Evolutionary conservation across 1,140 invertebrate species (phyloP).

Genomic region (Caenorhabditis latens): DNA sequence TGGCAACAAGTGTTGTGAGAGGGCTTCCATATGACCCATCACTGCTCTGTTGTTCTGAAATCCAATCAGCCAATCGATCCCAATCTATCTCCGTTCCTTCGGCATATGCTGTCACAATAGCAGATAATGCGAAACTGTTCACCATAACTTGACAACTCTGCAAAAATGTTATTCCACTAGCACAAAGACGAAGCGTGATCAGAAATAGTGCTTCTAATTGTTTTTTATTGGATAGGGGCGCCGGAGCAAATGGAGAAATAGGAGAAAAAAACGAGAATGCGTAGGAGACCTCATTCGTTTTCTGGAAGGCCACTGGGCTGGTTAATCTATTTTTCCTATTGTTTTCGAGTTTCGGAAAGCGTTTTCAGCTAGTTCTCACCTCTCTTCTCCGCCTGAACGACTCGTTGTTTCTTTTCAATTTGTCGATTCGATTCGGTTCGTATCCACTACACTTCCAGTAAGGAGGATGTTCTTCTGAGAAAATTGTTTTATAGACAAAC

Average conservation of each 20-base stretch:
- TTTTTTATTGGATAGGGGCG: neutral
- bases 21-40: slow-evolving; percentile 43
- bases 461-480: slow-evolving; percentile 45
- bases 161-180: neutral
- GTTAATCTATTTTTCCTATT: slow-evolving; percentile 22
- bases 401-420: slow-evolving; percentile 32
- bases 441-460: slow-evolving; percentile 37
- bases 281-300: neutral
- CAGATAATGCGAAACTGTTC: slow-evolving; percentile 51
- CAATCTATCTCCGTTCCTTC: slow-evolving; percentile 57
- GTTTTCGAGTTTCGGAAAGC: slow-evolving; percentile 3
- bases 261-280: neutral
- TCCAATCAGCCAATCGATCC: slow-evolving; percentile 58
- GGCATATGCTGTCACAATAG: slow-evolving; percentile 45
- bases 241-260: neutral
- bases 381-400: slow-evolving; percentile 20
- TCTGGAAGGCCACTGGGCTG: neutral
- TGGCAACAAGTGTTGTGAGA: slow-evolving; percentile 42
- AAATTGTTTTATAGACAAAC: neutral
- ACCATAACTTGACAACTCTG: slow-evolving; percentile 60
- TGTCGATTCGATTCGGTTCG: slow-evolving; percentile 18
- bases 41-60: slow-evolving; percentile 56
- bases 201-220: neutral
- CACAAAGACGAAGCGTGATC: neutral
- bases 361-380: slow-evolving; percentile 15